phyloP scores from a whole-genome alignment of 1,140 invertebrate species.

The Pseudomyrmex flavicornis region DNA sequence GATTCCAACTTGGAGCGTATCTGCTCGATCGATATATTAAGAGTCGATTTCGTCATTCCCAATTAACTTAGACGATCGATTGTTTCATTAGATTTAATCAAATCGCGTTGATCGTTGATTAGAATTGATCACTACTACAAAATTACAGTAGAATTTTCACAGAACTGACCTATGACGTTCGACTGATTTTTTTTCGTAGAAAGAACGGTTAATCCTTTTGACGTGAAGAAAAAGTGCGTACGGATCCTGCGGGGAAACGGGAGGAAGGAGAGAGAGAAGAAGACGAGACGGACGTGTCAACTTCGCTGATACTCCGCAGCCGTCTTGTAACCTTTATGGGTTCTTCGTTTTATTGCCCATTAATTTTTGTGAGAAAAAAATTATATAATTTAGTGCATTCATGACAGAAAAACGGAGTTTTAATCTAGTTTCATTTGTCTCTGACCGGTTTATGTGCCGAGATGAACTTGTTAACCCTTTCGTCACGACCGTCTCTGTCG shows the following conservation, averaged over 20 bases:
- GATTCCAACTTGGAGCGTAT: conserved; percentile 24
- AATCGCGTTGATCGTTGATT: too few relatives aligned
- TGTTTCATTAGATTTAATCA: neutral
- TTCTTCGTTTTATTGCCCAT: conserved; percentile 56
- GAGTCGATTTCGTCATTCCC: neutral
- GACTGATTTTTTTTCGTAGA: conserved; percentile 1
- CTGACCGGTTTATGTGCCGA: neutral
- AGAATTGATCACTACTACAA: too few relatives aligned
- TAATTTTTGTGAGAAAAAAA: conserved; percentile 39
- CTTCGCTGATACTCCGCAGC: conserved; percentile 28
- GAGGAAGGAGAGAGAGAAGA: conserved; percentile 48
- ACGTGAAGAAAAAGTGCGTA: conserved; percentile 13
- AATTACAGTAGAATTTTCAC: too few relatives aligned
- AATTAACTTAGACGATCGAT: neutral
- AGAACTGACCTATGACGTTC: conserved; percentile 2
- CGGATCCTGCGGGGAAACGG: conserved; percentile 39
- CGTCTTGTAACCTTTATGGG: conserved; percentile 43
- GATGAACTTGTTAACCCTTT: neutral
- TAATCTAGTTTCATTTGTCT: conserved; percentile 6
- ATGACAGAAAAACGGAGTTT: neutral
- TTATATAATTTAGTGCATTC: conserved; percentile 9
- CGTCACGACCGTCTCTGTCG: too few relatives aligned
- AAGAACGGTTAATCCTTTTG: conserved; percentile 51
- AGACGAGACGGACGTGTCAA: conserved; percentile 24
- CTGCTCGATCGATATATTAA: conserved; percentile 50